These are phyloP conservation scores for Phrynosoma platyrhinos DNA, from an alignment of 2,113 vertebrate species.

Conservation along the genomic window DNA sequence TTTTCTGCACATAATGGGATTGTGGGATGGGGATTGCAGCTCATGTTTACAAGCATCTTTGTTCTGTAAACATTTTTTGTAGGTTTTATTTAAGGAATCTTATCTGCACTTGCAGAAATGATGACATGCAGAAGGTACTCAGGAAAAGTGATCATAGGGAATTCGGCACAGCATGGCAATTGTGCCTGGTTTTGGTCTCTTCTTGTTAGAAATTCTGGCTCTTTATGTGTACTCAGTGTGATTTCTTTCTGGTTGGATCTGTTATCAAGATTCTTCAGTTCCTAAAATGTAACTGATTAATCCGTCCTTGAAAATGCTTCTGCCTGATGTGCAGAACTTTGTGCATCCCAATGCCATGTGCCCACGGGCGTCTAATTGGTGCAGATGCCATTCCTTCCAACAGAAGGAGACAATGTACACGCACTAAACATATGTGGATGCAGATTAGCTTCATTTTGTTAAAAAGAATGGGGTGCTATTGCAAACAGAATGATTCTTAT, in stretches of 20 bases:
- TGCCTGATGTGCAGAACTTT: conserved; percentile 40
- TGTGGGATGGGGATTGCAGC: neutral
- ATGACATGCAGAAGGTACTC: conserved; percentile 39
- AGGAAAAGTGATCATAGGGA: conserved; percentile 45
- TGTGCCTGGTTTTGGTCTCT: conserved; percentile 51
- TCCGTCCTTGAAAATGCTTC: conserved; percentile 44
- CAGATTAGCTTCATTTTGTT: neutral
- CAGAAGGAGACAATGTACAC: neutral
- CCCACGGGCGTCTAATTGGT: neutral
- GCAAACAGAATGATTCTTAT: neutral
- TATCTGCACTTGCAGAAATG: conserved; percentile 63
- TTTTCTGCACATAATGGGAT: neutral
- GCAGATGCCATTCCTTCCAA: neutral
- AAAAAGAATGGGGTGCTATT: neutral
- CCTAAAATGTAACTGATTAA: conserved; percentile 43
- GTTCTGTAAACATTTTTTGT: conserved; percentile 64
- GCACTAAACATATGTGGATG: neutral
- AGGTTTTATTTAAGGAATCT: conserved; percentile 71
- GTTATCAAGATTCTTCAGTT: conserved; percentile 39
- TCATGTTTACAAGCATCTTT: conserved; percentile 42
- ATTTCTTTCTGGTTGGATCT: conserved; percentile 51
- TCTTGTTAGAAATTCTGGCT: conserved; percentile 41
- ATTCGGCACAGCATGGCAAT: conserved; percentile 32
- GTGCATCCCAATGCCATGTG: conserved; percentile 36
- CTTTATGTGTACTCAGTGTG: conserved; percentile 41